These are phyloP conservation scores for Silurus meridionalis DNA, from an alignment of 2,113 vertebrate genomes.

Conservation along the genomic window DNA sequence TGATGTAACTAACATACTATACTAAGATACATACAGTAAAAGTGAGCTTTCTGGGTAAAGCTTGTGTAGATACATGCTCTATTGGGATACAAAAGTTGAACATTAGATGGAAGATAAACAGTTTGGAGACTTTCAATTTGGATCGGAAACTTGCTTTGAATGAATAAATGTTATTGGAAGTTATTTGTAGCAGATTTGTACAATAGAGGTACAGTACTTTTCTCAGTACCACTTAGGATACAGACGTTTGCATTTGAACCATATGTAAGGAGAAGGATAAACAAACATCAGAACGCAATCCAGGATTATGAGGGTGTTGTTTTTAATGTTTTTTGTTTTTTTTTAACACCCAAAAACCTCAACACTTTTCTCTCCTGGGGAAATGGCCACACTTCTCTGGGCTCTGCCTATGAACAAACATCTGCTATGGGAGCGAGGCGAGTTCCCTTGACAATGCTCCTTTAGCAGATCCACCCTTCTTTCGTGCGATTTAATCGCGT, in stretches of 20 bases:
- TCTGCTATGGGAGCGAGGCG: conserved; percentile 61
- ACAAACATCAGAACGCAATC: conserved; percentile 36
- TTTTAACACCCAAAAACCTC: conserved; percentile 57
- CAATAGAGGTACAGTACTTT: not conserved
- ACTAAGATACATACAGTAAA: not conserved
- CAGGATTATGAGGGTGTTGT: conserved; percentile 28
- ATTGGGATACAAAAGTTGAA: no score
- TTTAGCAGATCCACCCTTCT: conserved; percentile 54
- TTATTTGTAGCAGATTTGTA: not conserved
- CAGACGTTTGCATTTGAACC: not conserved
- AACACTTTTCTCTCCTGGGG: conserved; percentile 47
- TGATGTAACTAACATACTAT: no score
- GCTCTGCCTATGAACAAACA: conserved; percentile 66
- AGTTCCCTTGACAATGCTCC: conserved; percentile 61
- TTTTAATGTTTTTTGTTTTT: conserved; percentile 37
- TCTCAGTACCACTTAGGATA: not conserved
- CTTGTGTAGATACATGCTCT: no score
- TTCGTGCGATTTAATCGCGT: conserved; percentile 68
- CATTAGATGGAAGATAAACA: no score
- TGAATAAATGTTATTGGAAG: not conserved
- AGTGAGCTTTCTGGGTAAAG: not conserved
- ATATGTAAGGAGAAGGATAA: not conserved
- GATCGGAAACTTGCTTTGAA: no score
- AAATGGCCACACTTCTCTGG: conserved; percentile 58
- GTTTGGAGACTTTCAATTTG: no score